Evolutionary conservation across 2,888 invertebrate species (phyloP).

Genomic region (Falcaria lacertinaria): DNA sequence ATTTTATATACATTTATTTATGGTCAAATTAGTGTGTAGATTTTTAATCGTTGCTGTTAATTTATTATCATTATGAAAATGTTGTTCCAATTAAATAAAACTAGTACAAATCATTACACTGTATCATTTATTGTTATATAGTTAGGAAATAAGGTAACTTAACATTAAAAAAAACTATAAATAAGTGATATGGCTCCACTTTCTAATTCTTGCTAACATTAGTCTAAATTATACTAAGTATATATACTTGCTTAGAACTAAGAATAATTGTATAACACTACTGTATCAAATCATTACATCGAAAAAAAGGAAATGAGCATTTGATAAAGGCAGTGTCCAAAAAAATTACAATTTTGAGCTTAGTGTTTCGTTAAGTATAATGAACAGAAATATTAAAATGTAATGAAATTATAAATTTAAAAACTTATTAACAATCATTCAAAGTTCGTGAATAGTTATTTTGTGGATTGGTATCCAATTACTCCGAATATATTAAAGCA

Average conservation of each 20-base stretch:
- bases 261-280: too few relatives aligned
- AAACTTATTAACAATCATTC: too few relatives aligned
- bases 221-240: slow-evolving; percentile 7
- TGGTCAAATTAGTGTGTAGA: slow-evolving; percentile 16
- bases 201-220: slow-evolving; percentile 18
- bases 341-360: neutral
- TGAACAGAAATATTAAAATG: too few relatives aligned
- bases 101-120: slow-evolving; percentile 29
- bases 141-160: slow-evolving; percentile 63
- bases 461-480: too few relatives aligned
- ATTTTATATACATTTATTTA: neutral
- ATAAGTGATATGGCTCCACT: slow-evolving; percentile 73
- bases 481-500: too few relatives aligned
- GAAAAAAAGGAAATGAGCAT: slow-evolving; percentile 31
- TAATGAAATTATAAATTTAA: too few relatives aligned
- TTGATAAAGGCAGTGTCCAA: slow-evolving; percentile 26
- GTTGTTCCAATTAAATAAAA: slow-evolving; percentile 42
- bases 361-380: too few relatives aligned
- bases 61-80: slow-evolving; percentile 15
- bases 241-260: too few relatives aligned
- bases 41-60: slow-evolving; percentile 3
- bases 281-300: too few relatives aligned
- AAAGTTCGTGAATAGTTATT: too few relatives aligned
- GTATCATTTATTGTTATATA: slow-evolving; percentile 36
- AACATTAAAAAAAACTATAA: slow-evolving; percentile 51